Evolutionary conservation across 2,888 invertebrate species (phyloP), one percentile per base, ranked within the genome.

Genomic region (Drosophila fungiperda): DNA sequence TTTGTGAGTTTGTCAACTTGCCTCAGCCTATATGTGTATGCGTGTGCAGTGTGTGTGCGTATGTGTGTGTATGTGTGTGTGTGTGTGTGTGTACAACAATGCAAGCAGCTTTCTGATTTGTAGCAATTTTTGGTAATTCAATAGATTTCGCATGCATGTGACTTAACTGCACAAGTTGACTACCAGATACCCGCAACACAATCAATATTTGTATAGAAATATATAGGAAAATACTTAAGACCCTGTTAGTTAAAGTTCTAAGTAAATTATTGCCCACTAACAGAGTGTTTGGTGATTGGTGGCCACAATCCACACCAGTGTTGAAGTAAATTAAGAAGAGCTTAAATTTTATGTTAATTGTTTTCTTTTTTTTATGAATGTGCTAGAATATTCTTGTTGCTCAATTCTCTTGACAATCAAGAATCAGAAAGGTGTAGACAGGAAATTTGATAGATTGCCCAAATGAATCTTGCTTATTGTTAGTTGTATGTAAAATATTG

Each of bases 1-100:
- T 87, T 84, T 70, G 70, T 69, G 17, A 49, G 52, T 35, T 7
- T 64, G 40, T 42, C 58, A 67, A 57, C 57, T 49, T 59, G 35
- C 54, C 26, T 35, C 8, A 12, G 26, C 35, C 15, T 23, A 4
- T 40, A 26, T 38, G n/a, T 58, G 48, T 60, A 20, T 40, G 15
- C 45, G 36, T n/a, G 40, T 62, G 38, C 29, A 29, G 26, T 40
- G 12, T 52, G 42, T n/a, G 35, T 62, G 38, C 26, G 26, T 53
- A 20, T 40, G 11, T 11, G 35, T 48, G 4, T 20, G 1, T 23
- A 23, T 23, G 1, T 23, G 23, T 23, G 23, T 23, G 12, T 11
- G 38, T 48, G 9, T 20, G 20, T 29, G 58, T 26, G 49, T 62
- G 64, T 17, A 36, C 23, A 40, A 48, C 67, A 50, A 54, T 55